Evolutionary conservation across 2,113 vertebrate genomes (phyloP).

Genomic region (Onychostoma macrolepis): DNA sequence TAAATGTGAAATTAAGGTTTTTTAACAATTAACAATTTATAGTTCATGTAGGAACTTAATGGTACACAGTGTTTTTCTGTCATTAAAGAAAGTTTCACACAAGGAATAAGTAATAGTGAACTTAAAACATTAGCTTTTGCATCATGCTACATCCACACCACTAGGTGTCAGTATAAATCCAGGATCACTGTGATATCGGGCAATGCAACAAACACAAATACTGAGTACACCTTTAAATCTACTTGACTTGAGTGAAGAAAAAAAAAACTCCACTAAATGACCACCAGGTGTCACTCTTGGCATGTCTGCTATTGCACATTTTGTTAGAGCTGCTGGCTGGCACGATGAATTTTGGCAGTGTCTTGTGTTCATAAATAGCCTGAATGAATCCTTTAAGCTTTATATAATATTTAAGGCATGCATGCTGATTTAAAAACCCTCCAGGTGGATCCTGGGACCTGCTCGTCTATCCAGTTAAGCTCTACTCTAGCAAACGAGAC

Average conservation of each 20-base stretch:
- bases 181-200: not conserved
- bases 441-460: not conserved
- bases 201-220: not conserved
- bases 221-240: not conserved
- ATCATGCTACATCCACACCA: not conserved
- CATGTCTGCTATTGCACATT: not conserved
- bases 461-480: not conserved
- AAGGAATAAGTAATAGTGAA: not conserved
- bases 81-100: not conserved
- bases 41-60: not conserved
- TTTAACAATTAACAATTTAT: no score
- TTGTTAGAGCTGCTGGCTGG: not conserved
- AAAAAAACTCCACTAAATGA: not conserved
- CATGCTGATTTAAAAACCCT: not conserved
- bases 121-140: not conserved
- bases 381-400: not conserved
- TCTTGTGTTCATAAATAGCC: not conserved
- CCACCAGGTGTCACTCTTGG: constrained; percentile 15
- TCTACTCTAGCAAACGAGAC: not conserved
- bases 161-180: not conserved
- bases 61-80: not conserved
- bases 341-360: not conserved
- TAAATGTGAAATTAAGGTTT: no score
- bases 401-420: not conserved
- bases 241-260: not conserved